phyloP scores from a whole-genome alignment of 2,113 vertebrate genomes.

The Sterrhoptilus dennistouni region DNA sequence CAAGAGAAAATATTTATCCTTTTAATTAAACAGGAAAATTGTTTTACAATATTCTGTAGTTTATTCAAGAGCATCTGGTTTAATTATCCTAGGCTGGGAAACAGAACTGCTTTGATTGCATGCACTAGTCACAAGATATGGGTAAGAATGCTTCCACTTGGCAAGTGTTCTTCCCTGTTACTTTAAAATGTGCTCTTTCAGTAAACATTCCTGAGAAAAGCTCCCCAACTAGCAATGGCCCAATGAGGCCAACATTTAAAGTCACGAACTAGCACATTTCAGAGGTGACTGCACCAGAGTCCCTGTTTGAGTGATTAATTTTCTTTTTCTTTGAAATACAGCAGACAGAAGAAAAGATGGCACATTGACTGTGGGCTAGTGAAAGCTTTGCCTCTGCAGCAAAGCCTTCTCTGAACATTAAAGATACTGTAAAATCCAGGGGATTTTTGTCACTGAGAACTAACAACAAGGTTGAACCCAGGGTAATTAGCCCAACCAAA shows the following conservation, averaged over 20 bases:
- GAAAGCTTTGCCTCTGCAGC: background rate
- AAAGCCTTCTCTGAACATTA: background rate
- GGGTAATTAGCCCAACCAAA: background rate
- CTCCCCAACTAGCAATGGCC: background rate
- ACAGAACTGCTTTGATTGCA: slow-evolving; percentile 3
- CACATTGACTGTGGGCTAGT: background rate
- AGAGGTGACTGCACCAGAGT: background rate
- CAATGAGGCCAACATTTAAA: background rate
- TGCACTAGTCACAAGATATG: background rate
- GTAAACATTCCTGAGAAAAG: slow-evolving; percentile 24
- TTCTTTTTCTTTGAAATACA: background rate
- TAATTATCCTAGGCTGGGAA: slow-evolving; percentile 17
- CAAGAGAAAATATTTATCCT: background rate
- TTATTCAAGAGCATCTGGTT: slow-evolving; percentile 50
- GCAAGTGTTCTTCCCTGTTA: background rate
- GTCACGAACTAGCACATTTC: background rate
- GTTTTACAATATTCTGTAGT: slow-evolving; percentile 17
- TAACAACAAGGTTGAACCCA: background rate
- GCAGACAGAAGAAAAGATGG: background rate
- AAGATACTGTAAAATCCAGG: background rate
- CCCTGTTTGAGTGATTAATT: background rate
- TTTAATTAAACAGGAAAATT: slow-evolving; percentile 49
- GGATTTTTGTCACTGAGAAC: background rate
- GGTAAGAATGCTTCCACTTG: slow-evolving; percentile 37
- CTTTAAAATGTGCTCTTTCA: slow-evolving; percentile 15